Base-by-base conservation (phyloP, 37 sponge, comb jelly and placozoan genomes). In the Beroe forskalii region DNA sequence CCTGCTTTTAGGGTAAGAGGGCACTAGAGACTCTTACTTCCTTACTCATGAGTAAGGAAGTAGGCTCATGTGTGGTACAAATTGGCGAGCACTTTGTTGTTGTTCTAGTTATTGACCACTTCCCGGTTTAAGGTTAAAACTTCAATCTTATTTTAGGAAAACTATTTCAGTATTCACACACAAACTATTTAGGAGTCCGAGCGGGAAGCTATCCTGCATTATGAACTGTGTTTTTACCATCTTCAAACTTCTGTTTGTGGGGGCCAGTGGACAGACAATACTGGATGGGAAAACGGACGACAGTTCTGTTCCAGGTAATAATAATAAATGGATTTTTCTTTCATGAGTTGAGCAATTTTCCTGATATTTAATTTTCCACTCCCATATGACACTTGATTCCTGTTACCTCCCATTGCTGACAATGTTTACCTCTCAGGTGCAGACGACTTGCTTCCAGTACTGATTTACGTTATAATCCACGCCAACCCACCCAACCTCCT, bases 401-500 rank as follows among this genome's bases (percentile, higher is more conserved):
- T n/a, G n/a, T n/a, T n/a, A n/a, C n/a, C n/a, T n/a, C n/a, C n/a
- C n/a, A n/a, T n/a, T n/a, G n/a, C n/a, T n/a, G n/a, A n/a, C n/a
- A n/a, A n/a, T n/a, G n/a, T n/a, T n/a, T n/a, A n/a, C n/a, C 14
- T 89, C 23, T 92, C 97, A 0, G 97, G 95, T 0, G 97, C 97
- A 4, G 97, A 96, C 72, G 97, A 96, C 75, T 76, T 94, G 33
- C 92, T 96, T 90, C 97, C 97, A 1, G 95, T 94, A 1, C 90
- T 96, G 1, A 93, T 96, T 24, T 96, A 95, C 69, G 76, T 95
- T 28, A 67, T 96, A 1, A 93, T 96, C 41, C 93, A 93, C 48
- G 92, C 94, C 67, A 96, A 96, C 91, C 97, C 97, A n/a, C 92
- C 95, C 39, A 91, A 69, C 62, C 91, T 95, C 23, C 94, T 94